Base-by-base conservation (phyloP, 2,113 vertebrate species). In the Zapus hudsonius region DNA sequence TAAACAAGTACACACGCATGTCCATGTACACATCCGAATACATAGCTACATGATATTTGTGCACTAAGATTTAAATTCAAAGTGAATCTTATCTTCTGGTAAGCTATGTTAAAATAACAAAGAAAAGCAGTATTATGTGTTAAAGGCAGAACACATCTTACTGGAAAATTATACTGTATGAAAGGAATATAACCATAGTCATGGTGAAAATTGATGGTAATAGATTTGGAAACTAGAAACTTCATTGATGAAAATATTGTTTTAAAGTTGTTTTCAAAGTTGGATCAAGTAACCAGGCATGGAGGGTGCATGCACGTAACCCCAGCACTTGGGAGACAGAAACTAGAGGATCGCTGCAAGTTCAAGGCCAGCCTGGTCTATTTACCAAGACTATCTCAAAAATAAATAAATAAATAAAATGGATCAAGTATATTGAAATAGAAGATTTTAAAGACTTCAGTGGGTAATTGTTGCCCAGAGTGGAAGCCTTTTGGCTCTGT, bases 11-110 rank as follows among this genome's bases (percentile, higher is more conserved):
- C 10, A 25, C 64, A 42, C 75, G 61, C 2, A 19, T 22, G 23
- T 9, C 38, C 9, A 44, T 7, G 33, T 36, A 84, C 44, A 63
- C 11, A 67, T 33, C 7, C 4, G 9, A 4, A 27, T 10, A 15
- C 7, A 5, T 64, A 64, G 22, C 40, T 72, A 15, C 22, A 19
- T 42, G 82, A 66, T 81, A 6, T 44, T 78, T 80, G 11, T 70
- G 36, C n/a, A 72, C 38, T 74, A 72, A 76, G 44, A 86, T 86
- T 69, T 59, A 83, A 84, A 72, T 64, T 73, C 90, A 75, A 84
- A 33, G 38, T 76, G 36, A 67, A 44, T 61, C 90, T 88, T 89
- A 67, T 31, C 27, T 87, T 90, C 70, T 25, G 29, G 42, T 90
- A 33, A 76, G n/a, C 76, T 81, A 47, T 67, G 15, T 59, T 55